Base-by-base conservation (phyloP, 1,140 invertebrate genomes). In the Araneus ventricosus region DNA sequence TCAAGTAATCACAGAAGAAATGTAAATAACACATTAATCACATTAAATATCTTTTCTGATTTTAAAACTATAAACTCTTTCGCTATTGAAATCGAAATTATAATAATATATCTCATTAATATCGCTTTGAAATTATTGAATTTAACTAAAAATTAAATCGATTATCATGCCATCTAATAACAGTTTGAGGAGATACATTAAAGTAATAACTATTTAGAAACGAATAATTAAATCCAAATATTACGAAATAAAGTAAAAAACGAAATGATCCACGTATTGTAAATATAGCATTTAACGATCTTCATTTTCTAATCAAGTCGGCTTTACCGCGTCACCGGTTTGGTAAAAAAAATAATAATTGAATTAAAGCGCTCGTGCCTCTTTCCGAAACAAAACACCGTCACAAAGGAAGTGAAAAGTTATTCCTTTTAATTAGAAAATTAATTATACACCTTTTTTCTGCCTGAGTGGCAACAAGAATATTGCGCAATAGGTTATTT, bases 361-460 rank as follows among this genome's bases (percentile, higher is more conserved):
- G 63, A 67, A 67, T 67, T 67, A 67, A 67, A 67, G 27, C 63
- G 24, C 61, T 8, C 63, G 24, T 24, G 63, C 27, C 63, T 3
- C 24, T 27, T 27, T 27, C n/a, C 27, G 27, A n/a, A 27, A 27
- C 27, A n/a, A 67, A 67, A 67, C 20, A 22, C 20, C 20, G 59
- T 61, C 24, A 61, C 59, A 24, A n/a, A 61, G 27, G 63, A 67
- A 67, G 27, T n/a, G 63, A n/a, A 80, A 80, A 80, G 34, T 80
- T 24, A 17, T 39, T 80, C 75, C 75, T 80, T 41, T 80, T 80
- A 80, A 80, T 80, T 80, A 80, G 75, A 80, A 80, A 80, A 41
- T 80, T 80, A 80, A 80, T 80, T 80, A 80, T 17, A 41, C 39
- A 22, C 30, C 34, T 41, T 80, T 52, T 37, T 80, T 37, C 75